Evolutionary conservation across 2,888 invertebrate genomes (phyloP).

Genomic region (Bellardia pandia): DNA sequence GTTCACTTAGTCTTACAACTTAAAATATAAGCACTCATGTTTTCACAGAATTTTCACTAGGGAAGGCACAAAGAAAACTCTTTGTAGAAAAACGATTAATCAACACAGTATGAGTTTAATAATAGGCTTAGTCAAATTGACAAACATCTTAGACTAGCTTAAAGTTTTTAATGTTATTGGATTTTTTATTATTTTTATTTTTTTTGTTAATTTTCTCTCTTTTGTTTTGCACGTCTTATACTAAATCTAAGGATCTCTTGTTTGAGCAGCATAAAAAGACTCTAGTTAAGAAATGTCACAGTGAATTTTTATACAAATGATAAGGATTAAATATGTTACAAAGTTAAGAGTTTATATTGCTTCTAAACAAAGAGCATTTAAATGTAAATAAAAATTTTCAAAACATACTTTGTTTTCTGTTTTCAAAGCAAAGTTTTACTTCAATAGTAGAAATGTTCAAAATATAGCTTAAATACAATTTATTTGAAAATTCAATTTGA

Average conservation of each 20-base stretch:
- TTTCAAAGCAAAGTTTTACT: not conserved
- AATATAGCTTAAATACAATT: constrained; percentile 6
- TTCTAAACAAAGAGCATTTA: constrained; percentile 4
- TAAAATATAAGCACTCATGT: constrained; percentile 1
- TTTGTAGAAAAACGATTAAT: constrained; percentile 63
- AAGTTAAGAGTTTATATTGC: not conserved
- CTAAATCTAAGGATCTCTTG: not conserved
- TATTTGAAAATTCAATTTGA: constrained; percentile 23
- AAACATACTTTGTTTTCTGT: not conserved
- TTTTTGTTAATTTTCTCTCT: constrained; percentile 2
- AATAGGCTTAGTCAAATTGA: constrained; percentile 66
- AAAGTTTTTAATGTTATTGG: constrained; percentile 61
- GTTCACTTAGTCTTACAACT: constrained; percentile 3
- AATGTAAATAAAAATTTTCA: constrained; percentile 11
- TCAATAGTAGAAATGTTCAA: not conserved
- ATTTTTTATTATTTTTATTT: constrained; percentile 42
- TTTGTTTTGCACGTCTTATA: not conserved
- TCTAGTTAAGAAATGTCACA: constrained; percentile 31
- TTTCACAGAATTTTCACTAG: not conserved
- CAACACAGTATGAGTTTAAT: constrained; percentile 70
- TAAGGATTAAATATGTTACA: constrained; percentile 6
- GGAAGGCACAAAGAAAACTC: constrained; percentile 4
- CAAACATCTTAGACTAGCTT: constrained; percentile 67
- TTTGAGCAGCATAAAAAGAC: constrained; percentile 10
- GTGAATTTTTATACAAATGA: constrained; percentile 42